These are phyloP conservation scores for Euura lappo DNA, from an alignment of 1,140 invertebrate genomes.

Conservation along the genomic window DNA sequence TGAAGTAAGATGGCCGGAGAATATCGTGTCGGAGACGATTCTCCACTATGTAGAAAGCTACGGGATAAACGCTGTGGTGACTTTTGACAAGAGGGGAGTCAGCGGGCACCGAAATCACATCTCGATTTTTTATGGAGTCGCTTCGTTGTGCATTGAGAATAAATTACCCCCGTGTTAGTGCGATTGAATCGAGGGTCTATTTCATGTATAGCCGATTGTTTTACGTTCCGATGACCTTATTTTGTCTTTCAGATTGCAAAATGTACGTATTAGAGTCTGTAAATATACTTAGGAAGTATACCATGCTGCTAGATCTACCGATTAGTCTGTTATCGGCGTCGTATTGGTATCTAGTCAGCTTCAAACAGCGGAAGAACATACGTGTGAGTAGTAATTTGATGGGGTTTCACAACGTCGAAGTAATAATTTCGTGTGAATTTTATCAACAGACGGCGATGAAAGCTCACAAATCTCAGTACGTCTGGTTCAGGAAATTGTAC, in stretches of 20 bases:
- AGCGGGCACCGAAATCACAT: conserved; percentile 90
- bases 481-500: conserved; percentile 92
- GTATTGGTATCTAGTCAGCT: conserved; percentile 71
- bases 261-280: conserved; percentile 84
- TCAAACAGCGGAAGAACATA: conserved; percentile 50
- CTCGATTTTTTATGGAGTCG: conserved; percentile 80
- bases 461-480: conserved; percentile 84
- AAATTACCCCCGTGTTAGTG: conserved; percentile 73
- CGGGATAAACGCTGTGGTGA: conserved; percentile 84
- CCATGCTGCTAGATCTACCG: conserved; percentile 81
- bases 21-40: conserved; percentile 74
- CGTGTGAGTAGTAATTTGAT: conserved; percentile 39
- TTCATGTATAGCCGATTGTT: conserved; percentile 11
- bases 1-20: conserved; percentile 75
- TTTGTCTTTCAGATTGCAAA: conserved; percentile 72
- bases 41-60: conserved; percentile 74
- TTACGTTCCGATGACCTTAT: conserved; percentile 18
- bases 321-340: conserved; percentile 77
- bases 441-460: conserved; percentile 76
- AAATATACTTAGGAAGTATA: conserved; percentile 87
- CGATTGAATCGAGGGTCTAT: conserved; percentile 15
- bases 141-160: conserved; percentile 76
- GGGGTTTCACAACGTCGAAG: conserved; percentile 20
- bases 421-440: conserved; percentile 44
- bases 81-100: conserved; percentile 91